A percentile compares a stretch with the other conserved stretches of the same genome.
Conservation (phyloP, 2,888 invertebrate species). For the Dynastes grantii region DNA sequence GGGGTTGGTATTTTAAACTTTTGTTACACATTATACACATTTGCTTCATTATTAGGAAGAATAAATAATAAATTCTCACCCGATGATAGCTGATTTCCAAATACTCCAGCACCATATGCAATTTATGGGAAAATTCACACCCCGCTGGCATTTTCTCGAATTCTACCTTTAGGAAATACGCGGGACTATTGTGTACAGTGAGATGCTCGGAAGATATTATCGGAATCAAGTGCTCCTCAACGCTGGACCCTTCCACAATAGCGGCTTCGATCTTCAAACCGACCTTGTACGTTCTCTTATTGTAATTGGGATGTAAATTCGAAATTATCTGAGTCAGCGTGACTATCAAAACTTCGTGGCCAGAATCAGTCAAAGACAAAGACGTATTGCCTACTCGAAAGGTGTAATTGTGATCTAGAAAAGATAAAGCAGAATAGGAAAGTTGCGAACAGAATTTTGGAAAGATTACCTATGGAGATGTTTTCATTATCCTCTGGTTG, state of each 20-base stretch:
- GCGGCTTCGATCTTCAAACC: constrained; percentile 78
- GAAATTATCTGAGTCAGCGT: constrained; percentile 80
- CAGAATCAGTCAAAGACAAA: constrained; percentile 76
- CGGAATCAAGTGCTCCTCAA: constrained; percentile 82
- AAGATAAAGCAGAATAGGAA: background rate
- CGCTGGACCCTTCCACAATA: constrained; percentile 82
- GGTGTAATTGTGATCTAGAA: constrained; percentile 82
- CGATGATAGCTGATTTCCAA: constrained; percentile 85
- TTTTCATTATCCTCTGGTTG: constrained; percentile 56
- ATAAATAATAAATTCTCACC: constrained; percentile 70
- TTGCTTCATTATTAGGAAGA: background rate
- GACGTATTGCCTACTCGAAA: constrained; percentile 83
- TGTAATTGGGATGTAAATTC: constrained; percentile 63
- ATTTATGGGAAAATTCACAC: constrained; percentile 79
- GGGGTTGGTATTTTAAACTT: no score
- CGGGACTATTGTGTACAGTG: constrained; percentile 75
- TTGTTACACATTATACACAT: no score
- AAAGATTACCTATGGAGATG: constrained; percentile 58
- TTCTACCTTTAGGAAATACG: constrained; percentile 83
- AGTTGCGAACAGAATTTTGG: background rate
- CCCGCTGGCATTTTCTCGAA: constrained; percentile 81
- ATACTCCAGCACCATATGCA: constrained; percentile 80
- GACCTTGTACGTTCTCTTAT: constrained; percentile 57
- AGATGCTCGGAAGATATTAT: constrained; percentile 77
- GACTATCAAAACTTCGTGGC: constrained; percentile 81